These are phyloP conservation scores for Cynodonichthys magdalenae DNA, from an alignment of 2,797 vertebrate species.

Conservation along the genomic window DNA sequence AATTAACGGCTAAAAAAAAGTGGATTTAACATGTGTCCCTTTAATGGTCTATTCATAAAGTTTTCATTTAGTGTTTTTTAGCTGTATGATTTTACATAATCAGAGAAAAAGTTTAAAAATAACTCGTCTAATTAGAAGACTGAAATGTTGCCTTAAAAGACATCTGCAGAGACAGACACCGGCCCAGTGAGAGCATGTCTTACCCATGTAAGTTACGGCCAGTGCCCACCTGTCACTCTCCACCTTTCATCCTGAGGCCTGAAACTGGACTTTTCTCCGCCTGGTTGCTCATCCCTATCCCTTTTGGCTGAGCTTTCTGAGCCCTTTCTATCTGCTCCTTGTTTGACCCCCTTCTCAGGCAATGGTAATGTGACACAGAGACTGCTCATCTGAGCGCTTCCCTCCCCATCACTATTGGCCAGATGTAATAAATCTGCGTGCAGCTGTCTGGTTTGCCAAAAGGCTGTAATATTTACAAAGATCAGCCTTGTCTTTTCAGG, in stretches of 20 bases:
- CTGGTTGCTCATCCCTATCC: constrained; percentile 64
- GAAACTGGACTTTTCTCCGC: constrained; percentile 45
- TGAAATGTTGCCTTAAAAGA: constrained; percentile 53
- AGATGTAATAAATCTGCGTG: constrained; percentile 41
- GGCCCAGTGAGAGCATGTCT: constrained; percentile 45
- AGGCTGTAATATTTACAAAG: constrained; percentile 55
- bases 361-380: constrained; percentile 59
- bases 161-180: constrained; percentile 46
- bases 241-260: constrained; percentile 18
- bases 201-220: constrained; percentile 51
- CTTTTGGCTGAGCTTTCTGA: constrained; percentile 51
- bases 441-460: constrained; percentile 26
- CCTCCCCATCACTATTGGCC: constrained; percentile 52
- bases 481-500: constrained; percentile 32
- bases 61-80: too few relatives aligned
- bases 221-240: constrained; percentile 61
- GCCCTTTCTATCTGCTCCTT: constrained; percentile 61
- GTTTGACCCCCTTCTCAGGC: constrained; percentile 56
- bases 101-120: constrained; percentile 49
- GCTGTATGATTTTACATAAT: constrained; percentile 55
- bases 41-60: too few relatives aligned
- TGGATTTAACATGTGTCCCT: too few relatives aligned
- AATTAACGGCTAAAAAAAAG: too few relatives aligned
- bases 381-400: constrained; percentile 59
- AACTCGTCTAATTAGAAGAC: constrained; percentile 77